Evolutionary conservation across 2,888 invertebrate genomes (phyloP).

Genomic region (Aphidoletes aphidimyza): DNA sequence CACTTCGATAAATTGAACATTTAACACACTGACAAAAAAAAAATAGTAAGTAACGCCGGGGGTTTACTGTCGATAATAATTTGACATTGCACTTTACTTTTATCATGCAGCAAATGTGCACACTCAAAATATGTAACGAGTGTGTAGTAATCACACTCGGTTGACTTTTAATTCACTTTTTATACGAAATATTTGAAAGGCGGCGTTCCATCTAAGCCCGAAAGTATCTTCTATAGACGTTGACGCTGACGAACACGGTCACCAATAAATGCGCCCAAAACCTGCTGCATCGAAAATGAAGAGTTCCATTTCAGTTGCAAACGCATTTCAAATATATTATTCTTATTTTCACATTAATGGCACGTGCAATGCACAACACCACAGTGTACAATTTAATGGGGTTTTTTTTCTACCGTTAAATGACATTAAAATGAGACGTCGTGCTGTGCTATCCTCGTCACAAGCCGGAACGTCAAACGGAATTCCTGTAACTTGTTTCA

Average conservation of each 20-base stretch:
- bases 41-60: neutral
- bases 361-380: slow-evolving; percentile 11
- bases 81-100: slow-evolving; percentile 42
- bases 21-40: neutral
- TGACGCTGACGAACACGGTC: too few species aligned
- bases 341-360: slow-evolving; percentile 51
- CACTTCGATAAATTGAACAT: slow-evolving; percentile 37
- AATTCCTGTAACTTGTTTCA: slow-evolving; percentile 49
- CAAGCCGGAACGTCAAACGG: neutral
- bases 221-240: too few species aligned
- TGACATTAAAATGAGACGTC: slow-evolving; percentile 1
- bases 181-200: too few species aligned
- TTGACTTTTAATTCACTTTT: slow-evolving; percentile 15
- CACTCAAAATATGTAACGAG: neutral
- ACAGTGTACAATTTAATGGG: slow-evolving; percentile 36
- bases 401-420: neutral
- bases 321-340: slow-evolving; percentile 39
- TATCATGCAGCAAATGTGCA: neutral
- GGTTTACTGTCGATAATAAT: neutral
- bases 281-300: neutral
- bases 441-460: neutral
- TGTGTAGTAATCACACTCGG: neutral
- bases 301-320: slow-evolving; percentile 32
- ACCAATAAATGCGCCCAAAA: neutral
- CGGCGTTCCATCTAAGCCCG: too few species aligned